These are phyloP conservation scores for Myxocyprinus asiaticus DNA, from an alignment of 2,113 vertebrate genomes.

Conservation along the genomic window DNA sequence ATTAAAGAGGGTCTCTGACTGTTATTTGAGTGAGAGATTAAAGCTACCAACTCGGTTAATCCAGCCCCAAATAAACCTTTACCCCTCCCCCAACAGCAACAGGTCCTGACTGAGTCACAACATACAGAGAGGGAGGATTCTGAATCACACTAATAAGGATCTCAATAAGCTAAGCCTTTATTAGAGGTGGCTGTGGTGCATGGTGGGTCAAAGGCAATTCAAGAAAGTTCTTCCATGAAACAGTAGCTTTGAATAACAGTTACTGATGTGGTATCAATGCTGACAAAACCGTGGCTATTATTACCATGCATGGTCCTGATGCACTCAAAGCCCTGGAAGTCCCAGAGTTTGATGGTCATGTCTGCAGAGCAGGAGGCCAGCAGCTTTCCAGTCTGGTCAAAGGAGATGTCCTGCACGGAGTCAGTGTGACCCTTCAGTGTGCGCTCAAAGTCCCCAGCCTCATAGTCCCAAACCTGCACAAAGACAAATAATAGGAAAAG, in stretches of 20 bases:
- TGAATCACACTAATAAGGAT: background rate
- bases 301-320: slow-evolving; percentile 99
- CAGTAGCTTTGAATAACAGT: background rate
- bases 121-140: background rate
- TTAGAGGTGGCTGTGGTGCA: background rate
- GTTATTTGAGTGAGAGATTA: slow-evolving; percentile 28
- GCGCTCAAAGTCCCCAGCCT: slow-evolving; percentile 97
- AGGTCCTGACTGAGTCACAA: background rate
- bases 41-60: slow-evolving; percentile 20
- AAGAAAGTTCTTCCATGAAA: background rate
- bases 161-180: slow-evolving; percentile 5
- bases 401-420: slow-evolving; percentile 99
- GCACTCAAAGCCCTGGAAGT: slow-evolving; percentile 99
- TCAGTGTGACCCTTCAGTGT: slow-evolving; percentile 99
- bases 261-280: no score
- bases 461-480: slow-evolving; percentile 96
- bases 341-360: slow-evolving; percentile 99
- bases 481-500: slow-evolving; percentile 4
- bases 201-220: background rate
- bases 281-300: background rate
- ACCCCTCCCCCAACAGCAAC: background rate
- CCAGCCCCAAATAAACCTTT: slow-evolving; percentile 6
- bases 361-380: slow-evolving; percentile 98
- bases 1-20: background rate
- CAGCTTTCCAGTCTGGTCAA: slow-evolving; percentile 96